phyloP scores from a whole-genome alignment of 2,797 vertebrate genomes.

The Urophycis tenuis region DNA sequence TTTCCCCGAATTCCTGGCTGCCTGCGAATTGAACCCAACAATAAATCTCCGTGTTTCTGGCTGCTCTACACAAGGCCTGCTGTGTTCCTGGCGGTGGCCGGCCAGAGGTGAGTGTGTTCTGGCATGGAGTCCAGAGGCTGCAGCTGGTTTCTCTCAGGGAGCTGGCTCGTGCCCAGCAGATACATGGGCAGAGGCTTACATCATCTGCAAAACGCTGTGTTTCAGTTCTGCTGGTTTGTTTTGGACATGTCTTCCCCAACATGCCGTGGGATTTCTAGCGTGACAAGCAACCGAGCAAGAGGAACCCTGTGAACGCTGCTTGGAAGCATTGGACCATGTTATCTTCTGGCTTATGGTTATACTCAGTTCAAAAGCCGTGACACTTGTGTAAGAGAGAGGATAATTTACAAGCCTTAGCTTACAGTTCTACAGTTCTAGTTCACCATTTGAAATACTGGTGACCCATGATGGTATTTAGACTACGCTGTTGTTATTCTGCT shows the following conservation, averaged over 20 bases:
- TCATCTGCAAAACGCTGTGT: constrained; percentile 20
- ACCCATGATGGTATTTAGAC: background rate
- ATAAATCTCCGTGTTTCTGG: constrained; percentile 13
- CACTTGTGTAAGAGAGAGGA: background rate
- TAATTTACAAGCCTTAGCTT: background rate
- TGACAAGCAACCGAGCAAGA: background rate
- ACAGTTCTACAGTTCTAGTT: background rate
- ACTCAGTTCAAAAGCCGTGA: background rate
- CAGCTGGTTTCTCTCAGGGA: constrained; percentile 73
- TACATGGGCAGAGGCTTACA: constrained; percentile 54
- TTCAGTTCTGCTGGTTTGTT: background rate
- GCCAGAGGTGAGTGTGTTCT: constrained; percentile 38
- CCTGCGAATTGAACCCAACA: background rate
- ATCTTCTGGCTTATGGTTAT: background rate
- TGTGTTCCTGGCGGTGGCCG: constrained; percentile 11
- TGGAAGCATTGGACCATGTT: background rate
- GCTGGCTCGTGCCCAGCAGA: constrained; percentile 52
- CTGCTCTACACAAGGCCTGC: background rate
- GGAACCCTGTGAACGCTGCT: background rate
- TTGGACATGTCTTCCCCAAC: background rate
- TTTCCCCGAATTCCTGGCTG: background rate
- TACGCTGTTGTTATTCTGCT: background rate
- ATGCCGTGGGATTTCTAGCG: background rate
- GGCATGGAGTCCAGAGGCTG: constrained; percentile 29
- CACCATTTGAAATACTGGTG: background rate